Percentiles rank a stretch among this genome's conserved stretches.
phyloP scores from a whole-genome alignment of 2,797 vertebrate genomes.

The Labeo calbasu region DNA sequence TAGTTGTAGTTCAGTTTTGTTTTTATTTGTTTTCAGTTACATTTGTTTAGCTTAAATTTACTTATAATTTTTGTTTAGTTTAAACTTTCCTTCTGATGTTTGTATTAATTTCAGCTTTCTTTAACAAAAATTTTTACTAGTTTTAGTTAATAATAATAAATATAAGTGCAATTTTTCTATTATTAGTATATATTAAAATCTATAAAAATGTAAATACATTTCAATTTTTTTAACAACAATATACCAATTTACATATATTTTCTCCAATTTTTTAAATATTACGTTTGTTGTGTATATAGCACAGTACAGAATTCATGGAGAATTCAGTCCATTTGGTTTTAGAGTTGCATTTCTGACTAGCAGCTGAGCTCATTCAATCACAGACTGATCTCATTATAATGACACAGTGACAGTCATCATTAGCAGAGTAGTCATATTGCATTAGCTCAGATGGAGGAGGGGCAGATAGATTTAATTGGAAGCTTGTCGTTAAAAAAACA shows the following conservation, averaged over 20 bases:
- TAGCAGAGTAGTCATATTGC: neutral
- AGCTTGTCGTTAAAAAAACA: neutral
- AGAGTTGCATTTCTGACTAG: neutral
- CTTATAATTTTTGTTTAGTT: neutral
- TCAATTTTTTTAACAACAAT: neutral
- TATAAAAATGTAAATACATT: neutral
- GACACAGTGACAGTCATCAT: slow-evolving; percentile 11
- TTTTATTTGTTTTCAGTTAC: neutral
- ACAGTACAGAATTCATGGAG: neutral
- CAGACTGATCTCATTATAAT: neutral
- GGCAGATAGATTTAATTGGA: neutral
- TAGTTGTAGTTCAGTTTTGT: neutral
- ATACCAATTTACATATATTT: neutral
- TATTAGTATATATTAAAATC: neutral
- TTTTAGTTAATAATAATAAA: neutral
- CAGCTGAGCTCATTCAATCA: neutral
- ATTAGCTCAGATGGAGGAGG: neutral
- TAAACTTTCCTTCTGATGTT: neutral
- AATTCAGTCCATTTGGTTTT: neutral
- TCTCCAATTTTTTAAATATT: neutral
- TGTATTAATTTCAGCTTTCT: neutral
- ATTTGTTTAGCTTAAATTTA: neutral
- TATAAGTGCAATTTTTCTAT: neutral
- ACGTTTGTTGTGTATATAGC: neutral
- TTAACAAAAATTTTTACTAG: neutral